A percentile compares a stretch with the other conserved stretches of the same genome.
Evolutionary conservation across 2,888 invertebrate genomes (phyloP).

Genomic region (Agonopterix heracliana): DNA sequence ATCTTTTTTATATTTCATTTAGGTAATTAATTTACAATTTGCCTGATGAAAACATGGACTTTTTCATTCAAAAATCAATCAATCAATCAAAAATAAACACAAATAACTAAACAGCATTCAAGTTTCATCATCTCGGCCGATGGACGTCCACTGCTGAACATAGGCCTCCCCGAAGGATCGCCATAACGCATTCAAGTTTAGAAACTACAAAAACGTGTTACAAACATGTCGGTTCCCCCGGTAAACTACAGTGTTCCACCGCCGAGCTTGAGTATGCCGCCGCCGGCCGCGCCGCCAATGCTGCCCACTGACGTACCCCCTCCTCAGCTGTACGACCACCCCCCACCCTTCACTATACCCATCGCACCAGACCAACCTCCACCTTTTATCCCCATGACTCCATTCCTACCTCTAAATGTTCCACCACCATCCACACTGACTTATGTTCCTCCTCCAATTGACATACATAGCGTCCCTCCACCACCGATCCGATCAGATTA

Average conservation of each 20-base stretch:
- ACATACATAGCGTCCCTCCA: constrained; percentile 20
- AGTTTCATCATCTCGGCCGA: too few relatives aligned
- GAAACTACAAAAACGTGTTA: not conserved
- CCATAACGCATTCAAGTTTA: too few relatives aligned
- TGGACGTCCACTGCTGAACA: too few relatives aligned
- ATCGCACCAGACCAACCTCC: constrained; percentile 12
- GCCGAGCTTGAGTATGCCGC: constrained; percentile 39
- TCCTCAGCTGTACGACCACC: constrained; percentile 27
- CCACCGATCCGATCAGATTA: constrained; percentile 20
- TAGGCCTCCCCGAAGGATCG: too few relatives aligned
- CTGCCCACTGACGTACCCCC: constrained; percentile 21
- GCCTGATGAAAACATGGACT: too few relatives aligned
- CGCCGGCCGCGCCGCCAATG: constrained; percentile 25
- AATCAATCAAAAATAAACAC: too few relatives aligned
- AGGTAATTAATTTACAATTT: too few relatives aligned
- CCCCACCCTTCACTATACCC: constrained; percentile 25
- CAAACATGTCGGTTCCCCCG: constrained; percentile 51
- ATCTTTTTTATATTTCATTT: too few relatives aligned
- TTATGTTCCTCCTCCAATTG: constrained; percentile 8
- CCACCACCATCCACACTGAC: constrained; percentile 26
- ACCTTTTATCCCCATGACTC: constrained; percentile 1
- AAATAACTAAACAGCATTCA: too few relatives aligned
- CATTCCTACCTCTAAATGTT: constrained; percentile 19
- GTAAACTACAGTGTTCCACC: constrained; percentile 50
- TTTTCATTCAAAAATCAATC: too few relatives aligned